A percentile compares a stretch with the other conserved stretches of the same genome.
These are phyloP conservation scores for Anguilla pacifica DNA, from an alignment of 2,797 vertebrate species.

Conservation along the genomic window DNA sequence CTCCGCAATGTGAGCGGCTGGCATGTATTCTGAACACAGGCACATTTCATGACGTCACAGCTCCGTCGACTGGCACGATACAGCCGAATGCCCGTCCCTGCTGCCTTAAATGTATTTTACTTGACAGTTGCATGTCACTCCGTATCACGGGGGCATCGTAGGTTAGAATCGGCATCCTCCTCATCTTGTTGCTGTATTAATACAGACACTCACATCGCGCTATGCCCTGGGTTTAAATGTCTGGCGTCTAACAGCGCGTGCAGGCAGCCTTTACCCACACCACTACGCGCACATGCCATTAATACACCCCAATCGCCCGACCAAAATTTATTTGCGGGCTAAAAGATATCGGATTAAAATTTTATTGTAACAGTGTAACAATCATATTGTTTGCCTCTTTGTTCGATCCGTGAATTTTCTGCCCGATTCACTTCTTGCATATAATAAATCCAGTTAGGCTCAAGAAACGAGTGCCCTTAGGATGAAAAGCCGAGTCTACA, in stretches of 20 bases:
- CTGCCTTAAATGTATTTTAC: background rate
- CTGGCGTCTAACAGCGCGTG: background rate
- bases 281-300: background rate
- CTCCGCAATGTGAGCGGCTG: background rate
- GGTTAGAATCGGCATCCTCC: background rate
- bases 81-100: background rate
- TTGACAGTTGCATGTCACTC: background rate
- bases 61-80: background rate
- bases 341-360: background rate
- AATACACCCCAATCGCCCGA: background rate
- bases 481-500: background rate
- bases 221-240: background rate
- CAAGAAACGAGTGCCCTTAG: slow-evolving; percentile 6
- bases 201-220: background rate
- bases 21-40: background rate
- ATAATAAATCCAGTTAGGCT: background rate
- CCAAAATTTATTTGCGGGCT: background rate
- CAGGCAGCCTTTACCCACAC: background rate
- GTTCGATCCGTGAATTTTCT: background rate
- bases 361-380: background rate
- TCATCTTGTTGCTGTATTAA: background rate
- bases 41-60: background rate
- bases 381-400: background rate
- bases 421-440: background rate
- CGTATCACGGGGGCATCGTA: too few relatives aligned